Base-by-base conservation (phyloP, 2,797 vertebrate species). In the Spinibarbus caldwelli region DNA sequence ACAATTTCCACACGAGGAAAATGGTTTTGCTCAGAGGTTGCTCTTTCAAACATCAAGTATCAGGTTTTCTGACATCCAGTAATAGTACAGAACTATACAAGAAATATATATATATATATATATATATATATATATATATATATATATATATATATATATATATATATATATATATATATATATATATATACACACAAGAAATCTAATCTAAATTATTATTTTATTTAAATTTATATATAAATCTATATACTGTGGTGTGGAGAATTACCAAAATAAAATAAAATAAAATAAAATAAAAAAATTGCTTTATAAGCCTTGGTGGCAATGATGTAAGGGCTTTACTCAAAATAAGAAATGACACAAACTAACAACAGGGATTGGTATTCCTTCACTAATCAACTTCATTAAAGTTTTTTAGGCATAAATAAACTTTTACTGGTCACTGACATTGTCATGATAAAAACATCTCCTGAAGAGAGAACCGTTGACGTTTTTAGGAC, bases 271-370 rank as follows among this genome's bases (percentile, higher is more conserved):
- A n/a, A n/a, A n/a, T n/a, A n/a, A 47, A 47, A 14, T 23, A 0
- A 23, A 57, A 57, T 10, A 23, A 26, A 59, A 59, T 23, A 23
- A 59, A 11, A n/a, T 11, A 21, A n/a, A 11, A 59, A n/a, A n/a
- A n/a, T n/a, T n/a, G n/a, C n/a, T n/a, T n/a, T 23, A 34, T 26
- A 62, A 54, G 36, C 26, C 34, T 15, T 54, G 6, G n/a, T 57
- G 9, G 45, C 26, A 52, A 41, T 29, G 71, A n/a, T 29, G 21
- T 29, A 45, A 71, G 11, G 43, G 70, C 41, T 52, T 49, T 23
- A 21, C 2, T 85, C 49, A 29, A 78, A 75, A 83, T 59, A 72
- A 11, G 11, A 49, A 23, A 49, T 71, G 23, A n/a, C 26, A 73
- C 57, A 31, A 21, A 59, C 1, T 9, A 62, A 45, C 38, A 73